These are phyloP conservation scores for Phthorimaea operculella DNA, from an alignment of 1,140 invertebrate species.

Conservation along the genomic window DNA sequence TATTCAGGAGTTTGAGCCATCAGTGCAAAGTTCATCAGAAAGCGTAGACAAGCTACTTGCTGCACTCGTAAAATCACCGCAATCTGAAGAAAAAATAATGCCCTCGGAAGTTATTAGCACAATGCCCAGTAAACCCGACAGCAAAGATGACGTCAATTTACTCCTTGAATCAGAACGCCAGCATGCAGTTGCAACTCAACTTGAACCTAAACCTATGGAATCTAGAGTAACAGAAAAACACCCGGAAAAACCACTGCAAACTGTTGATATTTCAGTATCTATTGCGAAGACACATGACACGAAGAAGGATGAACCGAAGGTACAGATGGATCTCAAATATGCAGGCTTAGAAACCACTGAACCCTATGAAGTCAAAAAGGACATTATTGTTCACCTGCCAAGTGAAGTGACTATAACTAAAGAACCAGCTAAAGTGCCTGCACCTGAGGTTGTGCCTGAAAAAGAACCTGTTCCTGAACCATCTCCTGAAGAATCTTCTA, in stretches of 20 bases:
- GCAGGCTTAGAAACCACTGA: conserved; percentile 29
- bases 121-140: conserved; percentile 8
- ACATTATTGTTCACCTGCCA: conserved; percentile 39
- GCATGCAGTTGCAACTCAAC: conserved; percentile 15
- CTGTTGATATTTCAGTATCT: conserved; percentile 45
- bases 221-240: conserved; percentile 9
- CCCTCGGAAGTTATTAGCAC: conserved; percentile 2
- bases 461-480: conserved; percentile 12
- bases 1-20: conserved; percentile 31
- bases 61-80: conserved; percentile 9
- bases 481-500: conserved; percentile 22
- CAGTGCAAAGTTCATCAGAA: conserved; percentile 20
- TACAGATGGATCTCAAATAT: conserved; percentile 42
- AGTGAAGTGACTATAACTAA: conserved; percentile 34
- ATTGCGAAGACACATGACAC: conserved; percentile 33
- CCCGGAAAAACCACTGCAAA: conserved; percentile 18
- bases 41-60: conserved; percentile 20
- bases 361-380: conserved; percentile 42
- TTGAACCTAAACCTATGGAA: background rate
- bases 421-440: conserved; percentile 14
- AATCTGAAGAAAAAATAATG: conserved; percentile 11
- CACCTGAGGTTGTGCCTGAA: conserved; percentile 2
- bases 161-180: conserved; percentile 42
- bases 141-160: conserved; percentile 27
- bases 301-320: conserved; percentile 32